Evolutionary conservation across 2,888 invertebrate genomes (phyloP).

Genomic region (Athrips mouffetella): DNA sequence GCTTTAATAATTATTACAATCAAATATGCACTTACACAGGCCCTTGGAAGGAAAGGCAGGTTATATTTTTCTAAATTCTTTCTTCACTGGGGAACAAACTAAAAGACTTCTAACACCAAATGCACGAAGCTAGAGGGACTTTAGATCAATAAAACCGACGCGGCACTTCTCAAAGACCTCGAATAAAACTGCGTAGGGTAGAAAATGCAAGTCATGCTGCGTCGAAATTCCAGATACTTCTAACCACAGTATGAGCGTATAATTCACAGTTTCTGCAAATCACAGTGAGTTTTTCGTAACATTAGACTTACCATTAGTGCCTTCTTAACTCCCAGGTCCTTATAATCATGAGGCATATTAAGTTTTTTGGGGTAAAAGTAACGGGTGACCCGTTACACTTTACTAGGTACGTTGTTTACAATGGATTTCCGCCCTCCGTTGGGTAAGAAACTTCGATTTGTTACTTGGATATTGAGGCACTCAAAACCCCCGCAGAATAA

Average conservation of each 20-base stretch:
- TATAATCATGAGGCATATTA: slow-evolving; percentile 74
- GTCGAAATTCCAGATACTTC: slow-evolving; percentile 14
- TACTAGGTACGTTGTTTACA: not conserved
- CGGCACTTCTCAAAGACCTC: not conserved
- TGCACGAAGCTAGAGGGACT: not conserved
- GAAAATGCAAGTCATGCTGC: slow-evolving; percentile 28
- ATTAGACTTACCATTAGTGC: slow-evolving; percentile 58
- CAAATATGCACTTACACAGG: too few relatives aligned
- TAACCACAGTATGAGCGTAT: not conserved
- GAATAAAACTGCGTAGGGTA: not conserved
- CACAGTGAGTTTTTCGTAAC: slow-evolving; percentile 10
- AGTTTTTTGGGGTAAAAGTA: slow-evolving; percentile 37
- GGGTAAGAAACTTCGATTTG: too few relatives aligned
- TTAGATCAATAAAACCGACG: slow-evolving; percentile 2
- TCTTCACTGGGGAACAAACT: too few relatives aligned
- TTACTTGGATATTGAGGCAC: too few relatives aligned
- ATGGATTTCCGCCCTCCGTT: too few relatives aligned
- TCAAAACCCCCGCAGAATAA: too few relatives aligned
- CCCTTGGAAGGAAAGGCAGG: too few relatives aligned
- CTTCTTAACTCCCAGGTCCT: slow-evolving; percentile 67
- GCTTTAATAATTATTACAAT: not conserved
- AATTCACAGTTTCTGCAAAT: not conserved
- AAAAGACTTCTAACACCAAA: not conserved
- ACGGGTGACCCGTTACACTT: slow-evolving; percentile 41
- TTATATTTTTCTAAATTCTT: too few relatives aligned